A percentile compares a stretch with the other conserved stretches of the same genome.
Evolutionary conservation across 1,140 invertebrate species (phyloP).

Genomic region (Drosophila ficusphila): DNA sequence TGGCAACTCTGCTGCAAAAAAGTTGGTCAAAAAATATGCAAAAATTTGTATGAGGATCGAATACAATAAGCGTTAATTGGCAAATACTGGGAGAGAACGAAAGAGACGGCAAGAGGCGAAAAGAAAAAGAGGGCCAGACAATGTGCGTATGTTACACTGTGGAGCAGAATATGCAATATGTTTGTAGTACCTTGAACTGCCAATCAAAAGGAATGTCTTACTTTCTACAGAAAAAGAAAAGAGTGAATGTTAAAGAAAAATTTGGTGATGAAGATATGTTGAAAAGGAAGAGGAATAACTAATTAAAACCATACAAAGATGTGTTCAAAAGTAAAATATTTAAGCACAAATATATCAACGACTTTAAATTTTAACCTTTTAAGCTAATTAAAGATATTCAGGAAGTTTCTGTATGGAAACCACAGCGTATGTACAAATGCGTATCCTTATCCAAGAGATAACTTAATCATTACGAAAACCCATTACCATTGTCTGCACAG

Average conservation of each 20-base stretch:
- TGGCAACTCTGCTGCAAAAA: conserved; percentile 20
- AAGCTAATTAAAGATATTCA: conserved; percentile 8
- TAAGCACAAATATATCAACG: too few relatives aligned
- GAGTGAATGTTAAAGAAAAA: not conserved
- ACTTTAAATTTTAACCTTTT: not conserved
- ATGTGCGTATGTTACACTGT: conserved; percentile 14
- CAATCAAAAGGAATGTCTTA: conserved; percentile 14
- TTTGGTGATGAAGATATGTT: not conserved
- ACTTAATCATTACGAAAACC: conserved; percentile 31
- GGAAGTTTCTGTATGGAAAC: not conserved
- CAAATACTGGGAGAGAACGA: conserved; percentile 40
- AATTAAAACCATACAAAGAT: too few relatives aligned
- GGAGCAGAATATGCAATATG: not conserved
- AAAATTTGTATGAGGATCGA: not conserved
- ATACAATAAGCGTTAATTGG: conserved; percentile 67
- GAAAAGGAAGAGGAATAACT: too few relatives aligned
- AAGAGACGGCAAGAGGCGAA: not conserved
- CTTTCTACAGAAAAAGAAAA: not conserved
- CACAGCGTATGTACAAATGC: not conserved
- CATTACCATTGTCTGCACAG: conserved; percentile 27
- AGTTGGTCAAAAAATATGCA: conserved; percentile 1
- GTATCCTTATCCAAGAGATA: not conserved
- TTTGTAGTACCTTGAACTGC: conserved; percentile 12
- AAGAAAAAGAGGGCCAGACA: not conserved
- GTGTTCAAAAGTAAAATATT: too few relatives aligned